Evolutionary conservation across 2,888 invertebrate genomes (phyloP), one percentile per base, ranked within the genome.

Genomic region (Lepidochrysops patricia): DNA sequence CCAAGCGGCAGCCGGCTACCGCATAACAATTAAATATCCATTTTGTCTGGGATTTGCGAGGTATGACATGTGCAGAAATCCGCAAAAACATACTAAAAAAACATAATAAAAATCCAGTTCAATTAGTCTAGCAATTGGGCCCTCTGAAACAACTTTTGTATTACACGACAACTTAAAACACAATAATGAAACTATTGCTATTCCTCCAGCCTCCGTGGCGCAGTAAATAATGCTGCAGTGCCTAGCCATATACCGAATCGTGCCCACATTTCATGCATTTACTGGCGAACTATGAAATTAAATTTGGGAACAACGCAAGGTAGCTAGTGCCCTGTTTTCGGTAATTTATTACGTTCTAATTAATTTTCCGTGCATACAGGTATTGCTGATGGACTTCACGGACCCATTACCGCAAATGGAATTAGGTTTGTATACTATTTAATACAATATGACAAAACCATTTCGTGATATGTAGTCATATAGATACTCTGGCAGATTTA

Each of bases 281-380:
- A 73, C 70, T 67, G 70, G 70, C 69, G 69, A 72, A 77, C 76
- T 76, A 75, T 76, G 75, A 82, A 80, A 84, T 84, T 84, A 79
- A 84, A 84, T 84, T 83, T 79, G 77, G 71, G 73, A 75, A 77
- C 79, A 82, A 78, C 75, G 75, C 72, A 74, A 79, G 72, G 73
- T 74, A 68, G 68, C 67, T 69, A 66, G 70, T 67, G 70, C 67
- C 68, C 70, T 74, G 59, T 62, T 62, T 64, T 64, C 62, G 61
- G 59, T 61, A 61, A 64, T 63, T 66, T 78, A 80, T 79, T 77
- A 67, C 67, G 66, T 68, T 69, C 66, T 67, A 66, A 70, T 70
- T 70, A 69, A 69, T 70, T 66, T 68, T 65, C 65, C 65, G 64
- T 64, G 61, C 61, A 62, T 49, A 58, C 43, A 43, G 32, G 43